Base-by-base conservation (phyloP, 2,888 invertebrate genomes). In the Vanessa cardui region DNA sequence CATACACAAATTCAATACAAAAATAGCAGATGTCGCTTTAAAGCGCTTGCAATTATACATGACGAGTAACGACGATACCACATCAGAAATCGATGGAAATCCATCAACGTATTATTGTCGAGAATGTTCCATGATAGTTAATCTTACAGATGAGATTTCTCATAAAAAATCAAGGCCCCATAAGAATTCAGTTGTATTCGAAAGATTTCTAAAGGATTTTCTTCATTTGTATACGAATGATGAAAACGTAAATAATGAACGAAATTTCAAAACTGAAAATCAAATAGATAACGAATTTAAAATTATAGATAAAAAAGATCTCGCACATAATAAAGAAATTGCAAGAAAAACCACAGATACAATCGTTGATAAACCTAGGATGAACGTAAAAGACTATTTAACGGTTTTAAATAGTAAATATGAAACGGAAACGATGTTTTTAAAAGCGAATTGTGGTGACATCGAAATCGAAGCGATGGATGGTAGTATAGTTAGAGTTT, bases 1-100 rank as follows among this genome's bases (percentile, higher is more conserved):
- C 1, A 80, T 76, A 71, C 85, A 85, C 60, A 70, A 74, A 39
- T 74, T 68, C 8, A 75, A 66, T 7, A 54, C 71, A 9, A 74
- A 76, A 65, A 80, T 85, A 56, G 71, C 73, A 15, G 72, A 81
- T 8, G 69, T 72, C 31, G 74, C 80, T 6, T 46, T 83, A 0
- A 66, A 77, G 26, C 76, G 82, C 61, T 47, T 78, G 0, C 74
- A 72, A 21, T 73, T 75, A 16, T 75, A 82, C 26, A 71, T 80
- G 6, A 59, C 45, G 15, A 44, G 26, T 21, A 26, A 68, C 12
- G 46, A 46, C 20, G 52, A 16, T 59, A 56, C 21, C 6, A 21
- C 12, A 16, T n/a, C 15, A 0, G 52, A 56, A 60, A 15, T 66
- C 12, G 59, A 71, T 50, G 52, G 50, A 1, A 46, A 70, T 15